Evolutionary conservation across 2,888 invertebrate genomes (phyloP).

Genomic region (Melanotus villosus): DNA sequence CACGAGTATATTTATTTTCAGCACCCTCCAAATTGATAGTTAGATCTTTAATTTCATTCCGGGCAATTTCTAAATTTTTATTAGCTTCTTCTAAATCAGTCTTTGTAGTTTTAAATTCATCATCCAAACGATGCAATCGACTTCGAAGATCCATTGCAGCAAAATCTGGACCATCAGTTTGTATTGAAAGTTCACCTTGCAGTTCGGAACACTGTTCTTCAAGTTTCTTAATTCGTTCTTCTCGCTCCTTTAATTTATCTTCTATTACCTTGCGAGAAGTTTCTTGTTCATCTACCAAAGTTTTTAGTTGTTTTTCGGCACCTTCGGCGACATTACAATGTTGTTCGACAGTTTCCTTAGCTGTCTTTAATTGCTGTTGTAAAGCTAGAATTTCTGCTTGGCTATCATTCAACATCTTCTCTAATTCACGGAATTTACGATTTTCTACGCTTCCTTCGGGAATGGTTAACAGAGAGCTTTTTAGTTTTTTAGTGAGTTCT

Average conservation of each 20-base stretch:
- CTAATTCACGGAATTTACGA: conserved; percentile 79
- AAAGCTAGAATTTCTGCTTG: conserved; percentile 78
- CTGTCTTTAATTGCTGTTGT: conserved; percentile 79
- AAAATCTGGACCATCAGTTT: conserved; percentile 75
- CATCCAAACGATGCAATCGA: conserved; percentile 72
- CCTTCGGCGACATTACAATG: conserved; percentile 88
- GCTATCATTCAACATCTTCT: conserved; percentile 75
- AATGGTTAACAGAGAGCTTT: conserved; percentile 67
- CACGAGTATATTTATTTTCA: conserved; percentile 85
- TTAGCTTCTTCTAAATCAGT: conserved; percentile 75
- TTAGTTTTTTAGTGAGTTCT: conserved; percentile 79
- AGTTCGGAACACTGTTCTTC: conserved; percentile 73
- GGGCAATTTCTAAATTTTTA: conserved; percentile 74
- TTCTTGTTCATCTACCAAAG: conserved; percentile 68
- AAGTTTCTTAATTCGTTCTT: conserved; percentile 76
- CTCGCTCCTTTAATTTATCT: conserved; percentile 72
- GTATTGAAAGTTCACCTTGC: conserved; percentile 79
- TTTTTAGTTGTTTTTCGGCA: conserved; percentile 83
- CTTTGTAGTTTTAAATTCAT: conserved; percentile 73
- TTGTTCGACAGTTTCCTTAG: conserved; percentile 85
- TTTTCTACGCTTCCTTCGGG: conserved; percentile 74
- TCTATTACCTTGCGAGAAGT: conserved; percentile 75
- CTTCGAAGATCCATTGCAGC: conserved; percentile 70
- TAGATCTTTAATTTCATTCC: conserved; percentile 75
- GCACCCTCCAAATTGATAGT: conserved; percentile 77